Conservation (phyloP, 2,888 invertebrate species). For the Xanthorhoe designata region DNA sequence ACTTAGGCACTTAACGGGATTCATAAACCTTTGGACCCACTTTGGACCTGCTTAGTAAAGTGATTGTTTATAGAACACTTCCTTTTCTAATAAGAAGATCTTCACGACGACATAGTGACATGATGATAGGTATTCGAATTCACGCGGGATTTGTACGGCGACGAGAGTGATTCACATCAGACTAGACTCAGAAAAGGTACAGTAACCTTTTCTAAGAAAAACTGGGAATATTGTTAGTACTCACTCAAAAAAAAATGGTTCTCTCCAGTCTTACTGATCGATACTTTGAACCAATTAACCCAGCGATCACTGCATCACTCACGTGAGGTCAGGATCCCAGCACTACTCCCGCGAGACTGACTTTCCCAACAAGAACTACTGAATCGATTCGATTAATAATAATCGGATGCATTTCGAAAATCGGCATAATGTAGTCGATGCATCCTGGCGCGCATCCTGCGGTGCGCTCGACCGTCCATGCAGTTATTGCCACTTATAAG, state of each 20-base stretch:
- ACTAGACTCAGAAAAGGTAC: too few species aligned
- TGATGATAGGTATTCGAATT: too few species aligned
- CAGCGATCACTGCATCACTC: constrained; percentile 52
- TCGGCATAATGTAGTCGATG: constrained; percentile 52
- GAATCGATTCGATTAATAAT: constrained; percentile 48
- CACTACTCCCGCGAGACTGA: constrained; percentile 31
- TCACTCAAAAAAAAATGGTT: constrained; percentile 70
- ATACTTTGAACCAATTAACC: constrained; percentile 70
- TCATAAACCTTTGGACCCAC: too few species aligned
- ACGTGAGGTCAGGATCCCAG: constrained; percentile 35
- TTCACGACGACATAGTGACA: too few species aligned
- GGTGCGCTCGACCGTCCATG: constrained; percentile 43
- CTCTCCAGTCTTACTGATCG: constrained; percentile 62
- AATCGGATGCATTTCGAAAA: constrained; percentile 72
- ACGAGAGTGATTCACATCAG: too few species aligned
- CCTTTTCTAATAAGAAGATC: too few species aligned
- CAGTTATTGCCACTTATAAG: constrained; percentile 22
- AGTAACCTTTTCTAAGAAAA: too few species aligned
- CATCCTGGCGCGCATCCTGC: constrained; percentile 66
- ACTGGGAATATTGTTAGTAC: constrained; percentile 41
- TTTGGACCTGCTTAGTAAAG: too few species aligned
- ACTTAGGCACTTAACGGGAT: too few species aligned
- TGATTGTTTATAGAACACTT: too few species aligned
- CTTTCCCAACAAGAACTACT: constrained; percentile 34
- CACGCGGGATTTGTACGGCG: too few species aligned